Base-by-base conservation (phyloP, 92 coral and sea anemone genomes). In the Phymanthus crucifer region DNA sequence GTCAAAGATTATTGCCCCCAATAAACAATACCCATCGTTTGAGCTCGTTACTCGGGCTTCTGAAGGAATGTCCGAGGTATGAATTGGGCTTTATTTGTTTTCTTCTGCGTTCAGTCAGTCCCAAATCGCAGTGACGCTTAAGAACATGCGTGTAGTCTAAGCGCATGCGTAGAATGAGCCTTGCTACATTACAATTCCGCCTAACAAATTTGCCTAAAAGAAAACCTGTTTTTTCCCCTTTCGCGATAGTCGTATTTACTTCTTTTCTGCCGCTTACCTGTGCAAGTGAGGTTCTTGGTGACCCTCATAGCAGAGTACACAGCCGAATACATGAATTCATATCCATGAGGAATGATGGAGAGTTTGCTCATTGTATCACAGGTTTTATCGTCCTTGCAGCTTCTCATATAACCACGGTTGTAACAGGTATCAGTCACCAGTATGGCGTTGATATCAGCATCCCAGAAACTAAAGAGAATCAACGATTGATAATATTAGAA, bases 401-500 rank as follows among this genome's bases (percentile, higher is more conserved):
- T 70, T 11, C 7, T 27, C 54, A 78, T 66, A 38, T 66, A 75
- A 40, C 78, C 87, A 38, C 90, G 83, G 27, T 72, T 72, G 71
- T 76, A 82, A 37, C 90, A 87, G 1, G 90, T 87, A 48, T 87
- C 90, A 8, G 90, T 87, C 27, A 87, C 68, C 27, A 87, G 86
- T 17, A 87, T 78, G 21, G 89, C 74, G 36, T 81, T 81, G 27
- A 80, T 43, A 79, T 86, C 71, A 52, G 83, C 77, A 71, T 81
- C 86, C 89, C 89, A 86, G 77, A 86, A 86, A 75, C 89, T 86
- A 69, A 83, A 52, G 46, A 54, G 8, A 4, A 4, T 21, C 64
- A 54, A 21, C 6, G 27, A 8, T 54, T 50, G 23, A 11, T n/a
- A n/a, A 8, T 0, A 54, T 43, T 43, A 43, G 18, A 43, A 43